These are phyloP conservation scores for Ceryle rudis DNA, from an alignment of 2,797 vertebrate species.

Conservation along the genomic window DNA sequence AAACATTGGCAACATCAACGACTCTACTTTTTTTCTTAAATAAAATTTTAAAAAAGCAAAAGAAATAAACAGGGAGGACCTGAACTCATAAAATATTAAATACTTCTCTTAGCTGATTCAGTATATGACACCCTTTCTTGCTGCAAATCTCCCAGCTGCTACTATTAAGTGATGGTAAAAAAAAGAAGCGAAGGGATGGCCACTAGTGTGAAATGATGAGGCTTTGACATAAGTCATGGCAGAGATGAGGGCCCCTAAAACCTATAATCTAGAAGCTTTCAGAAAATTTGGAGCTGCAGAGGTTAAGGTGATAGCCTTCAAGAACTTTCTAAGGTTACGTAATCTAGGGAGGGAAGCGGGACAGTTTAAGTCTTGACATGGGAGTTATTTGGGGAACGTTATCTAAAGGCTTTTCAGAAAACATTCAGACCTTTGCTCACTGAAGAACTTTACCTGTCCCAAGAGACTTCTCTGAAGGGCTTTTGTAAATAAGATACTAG, in stretches of 20 bases:
- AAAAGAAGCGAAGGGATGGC: not conserved
- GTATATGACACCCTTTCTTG: not conserved
- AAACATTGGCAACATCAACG: conserved; percentile 30
- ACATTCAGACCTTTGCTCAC: not conserved
- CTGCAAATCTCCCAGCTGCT: not conserved
- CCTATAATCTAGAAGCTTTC: not conserved
- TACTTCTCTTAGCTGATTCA: not conserved
- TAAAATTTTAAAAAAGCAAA: not conserved
- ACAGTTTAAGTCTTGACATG: not conserved
- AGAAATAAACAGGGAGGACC: not conserved
- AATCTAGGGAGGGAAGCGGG: not conserved
- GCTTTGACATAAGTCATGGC: not conserved
- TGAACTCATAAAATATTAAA: conserved; percentile 48
- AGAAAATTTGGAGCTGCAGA: not conserved
- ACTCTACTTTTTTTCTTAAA: conserved; percentile 24
- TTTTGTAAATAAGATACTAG: not conserved
- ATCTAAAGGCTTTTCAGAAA: not conserved
- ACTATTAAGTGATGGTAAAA: not conserved
- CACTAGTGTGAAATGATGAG: not conserved
- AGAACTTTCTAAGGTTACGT: not conserved
- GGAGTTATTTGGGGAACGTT: not conserved
- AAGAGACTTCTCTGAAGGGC: not conserved
- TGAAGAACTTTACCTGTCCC: not conserved
- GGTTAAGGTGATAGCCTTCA: not conserved
- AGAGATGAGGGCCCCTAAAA: not conserved